Base-by-base conservation (phyloP, 2,888 invertebrate species). In the Drosophila affinis region DNA sequence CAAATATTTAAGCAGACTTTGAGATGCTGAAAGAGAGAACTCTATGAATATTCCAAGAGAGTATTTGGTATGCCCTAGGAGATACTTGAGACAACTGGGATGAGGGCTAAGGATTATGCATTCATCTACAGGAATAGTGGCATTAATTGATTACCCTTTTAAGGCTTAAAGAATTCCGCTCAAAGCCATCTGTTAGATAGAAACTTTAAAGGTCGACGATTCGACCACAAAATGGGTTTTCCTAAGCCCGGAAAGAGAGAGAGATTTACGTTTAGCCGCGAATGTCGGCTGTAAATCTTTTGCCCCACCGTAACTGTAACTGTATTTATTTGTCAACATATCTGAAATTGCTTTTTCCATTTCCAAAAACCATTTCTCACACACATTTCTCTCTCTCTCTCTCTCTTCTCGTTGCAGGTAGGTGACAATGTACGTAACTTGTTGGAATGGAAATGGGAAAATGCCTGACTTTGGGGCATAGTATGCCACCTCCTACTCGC, bases 401-500 rank as follows among this genome's bases (percentile, higher is more conserved):
- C n/a, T 47, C 75, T 60, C 62, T 74, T 91, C 54, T 91, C 81
- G 75, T 91, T 91, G 29, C 91, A 91, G 91, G 91, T 91, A 91
- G 90, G 91, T 91, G 91, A 91, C 89, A 91, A 91, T 91, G 90
- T 91, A 89, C 90, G 91, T 90, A 78, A 81, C 67, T 74, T 57
- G 58, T 72, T 64, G 48, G 44, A 44, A 44, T 29, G 55, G 44
- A 27, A 27, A 29, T 29, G 29, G 29, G 49, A 55, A 18, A 73
- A 55, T 46, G 39, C 56, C 48, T 53, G 52, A 47, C 39, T n/a
- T n/a, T 24, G 14, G 14, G 9, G 18, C 54, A 49, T 63, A 48
- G 34, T 48, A 9, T 32, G 3, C 10, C 32, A 10, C 32, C 32
- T 3, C 34, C 34, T 21, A 21, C 21, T 21, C 21, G 21, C 21